Evolutionary conservation across 2,888 invertebrate genomes (phyloP), one percentile per base, ranked within the genome.

Genomic region (Quadroppia sp.): DNA sequence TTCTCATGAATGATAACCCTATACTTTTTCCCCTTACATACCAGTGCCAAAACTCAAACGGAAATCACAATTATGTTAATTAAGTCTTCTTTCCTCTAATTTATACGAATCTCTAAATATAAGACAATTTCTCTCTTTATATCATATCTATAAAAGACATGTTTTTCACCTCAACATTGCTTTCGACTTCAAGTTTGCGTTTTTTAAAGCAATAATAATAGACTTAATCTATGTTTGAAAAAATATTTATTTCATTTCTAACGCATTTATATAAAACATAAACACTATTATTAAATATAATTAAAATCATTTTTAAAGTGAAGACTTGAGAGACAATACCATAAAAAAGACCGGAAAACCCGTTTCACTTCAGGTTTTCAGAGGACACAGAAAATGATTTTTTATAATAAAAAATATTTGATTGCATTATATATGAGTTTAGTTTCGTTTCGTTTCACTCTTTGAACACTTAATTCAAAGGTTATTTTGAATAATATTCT

Each of bases 361-460:
- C 4, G 4, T 48, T 36, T 36, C 9, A 36, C 36, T 36, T 36
- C 9, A 9, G 36, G 36, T 36, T 36, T 36, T 9, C 4, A 36
- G 9, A 9, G 4, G 36, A 36, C 11, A 45, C 11, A 45, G 17
- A 45, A 45, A 17, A 45, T 15, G 45, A 45, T 15, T 53, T 20
- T 53, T 4, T 53, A 53, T 53, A n/a, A n/a, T n/a, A n/a, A n/a
- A n/a, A 48, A n/a, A 48, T 48, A 48, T 48, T 48, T 48, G n/a
- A n/a, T 48, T 15, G 20, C 17, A 11, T 53, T 23, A 25, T 30
- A 28, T 28, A 30, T 15, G 13, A 59, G 28, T 28, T 28, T 20
- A 59, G 4, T 59, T 59, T 59, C 59, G n/a, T n/a, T n/a, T n/a
- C n/a, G n/a, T n/a, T n/a, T n/a, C 59, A 59, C 59, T 59, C 59